These are phyloP conservation scores for Ectropis grisescens DNA, from an alignment of 1,140 invertebrate species.

Conservation along the genomic window DNA sequence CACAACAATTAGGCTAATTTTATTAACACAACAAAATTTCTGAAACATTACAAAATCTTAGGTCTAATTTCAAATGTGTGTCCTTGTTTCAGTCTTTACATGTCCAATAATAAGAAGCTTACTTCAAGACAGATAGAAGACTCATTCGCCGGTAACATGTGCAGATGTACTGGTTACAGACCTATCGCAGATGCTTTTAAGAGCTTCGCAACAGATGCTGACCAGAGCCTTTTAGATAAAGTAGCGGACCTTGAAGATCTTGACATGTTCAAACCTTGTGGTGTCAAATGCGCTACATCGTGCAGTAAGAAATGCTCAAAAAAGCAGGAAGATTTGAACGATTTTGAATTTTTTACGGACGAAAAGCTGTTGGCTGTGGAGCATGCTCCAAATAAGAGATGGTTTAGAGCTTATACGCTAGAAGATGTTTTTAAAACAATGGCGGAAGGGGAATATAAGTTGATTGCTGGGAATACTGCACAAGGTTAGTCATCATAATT, in stretches of 20 bases:
- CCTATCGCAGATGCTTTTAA: constrained; percentile 84
- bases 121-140: constrained; percentile 80
- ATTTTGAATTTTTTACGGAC: constrained; percentile 36
- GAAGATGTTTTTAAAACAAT: constrained; percentile 44
- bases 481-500: constrained; percentile 43
- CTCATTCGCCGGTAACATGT: constrained; percentile 86
- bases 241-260: constrained; percentile 69
- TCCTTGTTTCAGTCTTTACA: constrained; percentile 28
- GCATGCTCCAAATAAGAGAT: constrained; percentile 41
- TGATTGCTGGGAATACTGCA: constrained; percentile 52
- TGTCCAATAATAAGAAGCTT: constrained; percentile 55
- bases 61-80: too few relatives aligned
- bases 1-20: too few relatives aligned
- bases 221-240: constrained; percentile 23
- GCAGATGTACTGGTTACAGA: constrained; percentile 89
- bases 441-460: constrained; percentile 29
- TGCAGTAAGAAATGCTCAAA: constrained; percentile 18
- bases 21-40: too few relatives aligned
- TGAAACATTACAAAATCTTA: too few relatives aligned
- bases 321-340: constrained; percentile 7
- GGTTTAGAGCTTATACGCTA: constrained; percentile 70
- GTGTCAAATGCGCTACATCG: constrained; percentile 22
- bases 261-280: constrained; percentile 27
- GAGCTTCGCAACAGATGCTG: constrained; percentile 31
- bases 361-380: constrained; percentile 25